These are phyloP conservation scores for Drosophila arawakana DNA, from an alignment of 1,140 invertebrate genomes.

Conservation along the genomic window DNA sequence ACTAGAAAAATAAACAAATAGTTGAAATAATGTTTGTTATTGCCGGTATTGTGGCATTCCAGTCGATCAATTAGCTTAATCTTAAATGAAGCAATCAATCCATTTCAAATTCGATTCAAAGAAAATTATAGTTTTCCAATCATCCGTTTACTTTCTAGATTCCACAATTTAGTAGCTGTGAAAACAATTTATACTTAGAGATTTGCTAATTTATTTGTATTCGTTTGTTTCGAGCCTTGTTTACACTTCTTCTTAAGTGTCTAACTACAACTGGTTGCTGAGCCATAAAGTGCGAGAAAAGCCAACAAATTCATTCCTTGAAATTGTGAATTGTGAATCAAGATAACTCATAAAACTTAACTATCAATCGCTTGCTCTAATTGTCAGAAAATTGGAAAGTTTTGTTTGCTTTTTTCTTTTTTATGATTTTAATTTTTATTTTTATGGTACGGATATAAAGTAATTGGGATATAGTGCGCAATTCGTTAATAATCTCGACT, in stretches of 20 bases:
- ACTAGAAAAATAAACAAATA: slow-evolving; percentile 57
- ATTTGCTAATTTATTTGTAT: too few species aligned
- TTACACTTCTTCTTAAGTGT: background rate
- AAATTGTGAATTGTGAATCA: slow-evolving; percentile 58
- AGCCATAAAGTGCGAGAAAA: slow-evolving; percentile 37
- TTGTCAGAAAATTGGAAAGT: slow-evolving; percentile 66
- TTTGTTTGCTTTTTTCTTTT: slow-evolving; percentile 14
- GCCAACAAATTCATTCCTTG: slow-evolving; percentile 5
- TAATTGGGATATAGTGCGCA: slow-evolving; percentile 29
- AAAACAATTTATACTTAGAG: background rate
- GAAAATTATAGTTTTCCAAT: background rate
- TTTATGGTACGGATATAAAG: slow-evolving; percentile 48
- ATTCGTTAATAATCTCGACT: slow-evolving; percentile 14
- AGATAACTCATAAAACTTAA: slow-evolving; percentile 57
- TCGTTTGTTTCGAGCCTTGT: background rate
- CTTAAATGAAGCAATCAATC: slow-evolving; percentile 67
- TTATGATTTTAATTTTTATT: too few species aligned
- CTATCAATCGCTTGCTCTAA: slow-evolving; percentile 65
- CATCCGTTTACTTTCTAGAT: background rate
- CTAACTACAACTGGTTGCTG: slow-evolving; percentile 52
- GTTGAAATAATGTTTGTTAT: slow-evolving; percentile 64
- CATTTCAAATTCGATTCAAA: slow-evolving; percentile 25
- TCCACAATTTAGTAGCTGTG: background rate
- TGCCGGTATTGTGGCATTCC: slow-evolving; percentile 1
- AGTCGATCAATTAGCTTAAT: slow-evolving; percentile 56